Percentiles rank a stretch among this genome's conserved stretches.
These are phyloP conservation scores for Brachyhypopomus gauderio DNA, from an alignment of 2,113 vertebrate genomes.

Conservation along the genomic window DNA sequence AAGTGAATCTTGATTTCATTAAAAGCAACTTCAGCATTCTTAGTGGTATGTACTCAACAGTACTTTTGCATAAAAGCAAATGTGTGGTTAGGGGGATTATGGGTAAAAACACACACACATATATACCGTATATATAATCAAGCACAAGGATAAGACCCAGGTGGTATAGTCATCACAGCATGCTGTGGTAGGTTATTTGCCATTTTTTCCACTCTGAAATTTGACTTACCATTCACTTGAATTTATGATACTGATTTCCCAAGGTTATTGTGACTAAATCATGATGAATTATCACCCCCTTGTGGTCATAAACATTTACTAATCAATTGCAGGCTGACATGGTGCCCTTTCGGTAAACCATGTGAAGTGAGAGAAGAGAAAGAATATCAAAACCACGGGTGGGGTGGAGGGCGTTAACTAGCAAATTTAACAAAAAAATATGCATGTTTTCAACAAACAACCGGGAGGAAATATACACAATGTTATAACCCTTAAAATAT, in stretches of 20 bases:
- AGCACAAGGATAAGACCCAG: not conserved
- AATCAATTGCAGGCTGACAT: not conserved
- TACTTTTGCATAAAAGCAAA: not conserved
- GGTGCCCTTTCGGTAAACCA: not conserved
- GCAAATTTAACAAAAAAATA: too few species aligned
- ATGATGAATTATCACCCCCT: constrained; percentile 33
- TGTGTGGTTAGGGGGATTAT: not conserved
- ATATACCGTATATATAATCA: not conserved
- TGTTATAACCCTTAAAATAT: too few species aligned
- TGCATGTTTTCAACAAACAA: too few species aligned
- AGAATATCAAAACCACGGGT: too few species aligned
- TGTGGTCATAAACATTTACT: constrained; percentile 10
- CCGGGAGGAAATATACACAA: too few species aligned
- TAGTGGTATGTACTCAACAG: constrained; percentile 7
- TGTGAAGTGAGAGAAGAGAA: too few species aligned
- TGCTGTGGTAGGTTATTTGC: too few species aligned
- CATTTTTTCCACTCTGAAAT: too few species aligned
- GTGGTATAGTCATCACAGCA: too few species aligned
- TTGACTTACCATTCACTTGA: not conserved
- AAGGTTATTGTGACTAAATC: not conserved
- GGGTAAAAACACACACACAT: not conserved
- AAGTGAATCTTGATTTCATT: constrained; percentile 29
- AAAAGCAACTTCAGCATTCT: not conserved
- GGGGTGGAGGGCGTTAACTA: too few species aligned
- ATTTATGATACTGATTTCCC: not conserved